phyloP scores from a whole-genome alignment of 1,140 invertebrate species.

The Cheumatopsyche charites region DNA sequence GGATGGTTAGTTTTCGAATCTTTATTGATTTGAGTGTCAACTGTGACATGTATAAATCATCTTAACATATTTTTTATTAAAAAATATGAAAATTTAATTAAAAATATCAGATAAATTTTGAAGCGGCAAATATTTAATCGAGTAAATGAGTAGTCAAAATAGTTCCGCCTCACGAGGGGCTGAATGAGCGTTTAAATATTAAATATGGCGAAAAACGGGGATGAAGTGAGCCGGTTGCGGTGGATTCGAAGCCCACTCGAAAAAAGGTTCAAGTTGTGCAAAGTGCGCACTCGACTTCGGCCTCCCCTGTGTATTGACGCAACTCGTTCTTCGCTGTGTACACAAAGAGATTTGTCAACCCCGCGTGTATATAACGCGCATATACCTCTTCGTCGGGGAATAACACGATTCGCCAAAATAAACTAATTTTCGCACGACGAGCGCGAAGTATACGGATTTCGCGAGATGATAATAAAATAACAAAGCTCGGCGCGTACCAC shows the following conservation, averaged over 20 bases:
- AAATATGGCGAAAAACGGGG: slow-evolving; percentile 2
- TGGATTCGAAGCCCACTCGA: slow-evolving; percentile 23
- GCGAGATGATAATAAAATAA: too few relatives aligned
- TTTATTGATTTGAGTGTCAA: too few relatives aligned
- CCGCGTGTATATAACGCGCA: background rate
- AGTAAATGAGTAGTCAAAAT: too few relatives aligned
- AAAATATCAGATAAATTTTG: too few relatives aligned
- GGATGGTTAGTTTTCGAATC: too few relatives aligned
- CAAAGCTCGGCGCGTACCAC: too few relatives aligned
- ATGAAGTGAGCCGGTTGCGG: slow-evolving; percentile 27
- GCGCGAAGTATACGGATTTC: background rate
- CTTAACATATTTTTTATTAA: too few relatives aligned
- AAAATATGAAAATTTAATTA: too few relatives aligned
- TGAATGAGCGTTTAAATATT: slow-evolving; percentile 25
- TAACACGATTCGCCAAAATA: slow-evolving; percentile 20
- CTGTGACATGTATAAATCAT: too few relatives aligned
- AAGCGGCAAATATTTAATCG: too few relatives aligned
- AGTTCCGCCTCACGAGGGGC: background rate
- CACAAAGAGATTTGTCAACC: slow-evolving; percentile 37
- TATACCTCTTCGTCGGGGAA: slow-evolving; percentile 10
- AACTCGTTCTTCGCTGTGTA: slow-evolving; percentile 32
- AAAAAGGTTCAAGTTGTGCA: slow-evolving; percentile 37
- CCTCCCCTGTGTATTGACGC: slow-evolving; percentile 26
- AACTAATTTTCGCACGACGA: slow-evolving; percentile 7
- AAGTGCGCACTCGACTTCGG: slow-evolving; percentile 35